phyloP scores from a whole-genome alignment of 2,888 invertebrate genomes.

The Megastigmus dorsalis region DNA sequence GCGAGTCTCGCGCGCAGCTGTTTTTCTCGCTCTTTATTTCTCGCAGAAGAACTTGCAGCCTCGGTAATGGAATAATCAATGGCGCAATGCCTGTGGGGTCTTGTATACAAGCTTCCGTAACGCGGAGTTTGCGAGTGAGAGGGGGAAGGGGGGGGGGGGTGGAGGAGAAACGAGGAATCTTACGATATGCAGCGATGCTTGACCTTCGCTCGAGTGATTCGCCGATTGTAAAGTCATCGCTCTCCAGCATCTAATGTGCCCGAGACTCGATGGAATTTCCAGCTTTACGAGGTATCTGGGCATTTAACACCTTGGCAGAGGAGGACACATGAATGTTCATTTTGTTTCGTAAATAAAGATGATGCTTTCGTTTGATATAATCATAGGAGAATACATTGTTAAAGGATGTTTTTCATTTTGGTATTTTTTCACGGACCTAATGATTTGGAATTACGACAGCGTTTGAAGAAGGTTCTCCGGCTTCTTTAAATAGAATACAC shows the following conservation, averaged over 20 bases:
- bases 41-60: background rate
- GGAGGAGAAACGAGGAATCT: constrained; percentile 22
- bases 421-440: too few species aligned
- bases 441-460: constrained; percentile 10
- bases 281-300: constrained; percentile 20
- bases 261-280: constrained; percentile 10
- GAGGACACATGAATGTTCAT: too few species aligned
- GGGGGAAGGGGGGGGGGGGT: too few species aligned
- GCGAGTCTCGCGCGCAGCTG: too few species aligned
- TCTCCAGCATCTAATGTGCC: constrained; percentile 8
- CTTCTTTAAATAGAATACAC: constrained; percentile 32
- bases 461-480: background rate
- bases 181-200: constrained; percentile 54
- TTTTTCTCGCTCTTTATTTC: background rate
- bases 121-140: too few species aligned
- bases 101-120: too few species aligned
- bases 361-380: too few species aligned
- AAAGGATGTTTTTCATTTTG: too few species aligned
- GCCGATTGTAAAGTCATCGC: constrained; percentile 40
- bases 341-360: too few species aligned
- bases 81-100: too few species aligned
- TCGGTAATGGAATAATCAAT: constrained; percentile 46
- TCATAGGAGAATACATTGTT: too few species aligned
- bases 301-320: constrained; percentile 34
- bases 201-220: constrained; percentile 40